A percentile compares a stretch with the other conserved stretches of the same genome.
Conservation (phyloP, 2,888 invertebrate genomes). For the Hydrotaea cyrtoneurina region DNA sequence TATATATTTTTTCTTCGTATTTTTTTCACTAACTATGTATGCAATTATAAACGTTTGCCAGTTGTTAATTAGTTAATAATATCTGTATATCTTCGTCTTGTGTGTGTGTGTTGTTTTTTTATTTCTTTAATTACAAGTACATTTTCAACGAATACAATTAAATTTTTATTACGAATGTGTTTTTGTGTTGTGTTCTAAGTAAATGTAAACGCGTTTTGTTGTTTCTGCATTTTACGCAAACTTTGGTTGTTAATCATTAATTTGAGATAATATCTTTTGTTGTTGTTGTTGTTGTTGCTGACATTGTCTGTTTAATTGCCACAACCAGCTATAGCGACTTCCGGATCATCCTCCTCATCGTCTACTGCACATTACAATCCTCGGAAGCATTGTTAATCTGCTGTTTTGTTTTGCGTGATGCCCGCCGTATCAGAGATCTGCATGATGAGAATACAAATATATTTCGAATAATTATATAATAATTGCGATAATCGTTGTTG, state of each 20-base stretch:
- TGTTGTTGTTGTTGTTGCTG: not conserved
- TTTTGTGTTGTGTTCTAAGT: not conserved
- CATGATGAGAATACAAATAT: not conserved
- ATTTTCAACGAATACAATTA: slow-evolving; percentile 60
- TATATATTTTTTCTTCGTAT: not conserved
- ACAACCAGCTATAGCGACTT: not conserved
- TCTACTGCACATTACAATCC: slow-evolving; percentile 88
- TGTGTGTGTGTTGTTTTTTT: not conserved
- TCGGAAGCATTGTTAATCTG: slow-evolving; percentile 88
- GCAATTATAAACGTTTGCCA: slow-evolving; percentile 37
- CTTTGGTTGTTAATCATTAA: slow-evolving; percentile 24
- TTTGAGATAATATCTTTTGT: not conserved
- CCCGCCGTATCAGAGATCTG: slow-evolving; percentile 89
- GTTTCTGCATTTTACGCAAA: not conserved
- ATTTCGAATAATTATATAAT: not conserved
- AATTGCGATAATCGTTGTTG: slow-evolving; percentile 1
- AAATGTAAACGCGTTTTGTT: slow-evolving; percentile 29
- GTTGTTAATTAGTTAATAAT: not conserved
- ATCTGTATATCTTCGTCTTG: not conserved
- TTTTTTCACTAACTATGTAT: not conserved
- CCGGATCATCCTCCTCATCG: not conserved
- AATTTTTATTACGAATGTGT: slow-evolving; percentile 24
- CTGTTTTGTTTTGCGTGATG: slow-evolving; percentile 89
- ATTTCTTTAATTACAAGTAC: slow-evolving; percentile 32
- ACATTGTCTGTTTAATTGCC: not conserved